phyloP scores from a whole-genome alignment of 2,113 vertebrate species.

The Paracanthobrama guichenoti region DNA sequence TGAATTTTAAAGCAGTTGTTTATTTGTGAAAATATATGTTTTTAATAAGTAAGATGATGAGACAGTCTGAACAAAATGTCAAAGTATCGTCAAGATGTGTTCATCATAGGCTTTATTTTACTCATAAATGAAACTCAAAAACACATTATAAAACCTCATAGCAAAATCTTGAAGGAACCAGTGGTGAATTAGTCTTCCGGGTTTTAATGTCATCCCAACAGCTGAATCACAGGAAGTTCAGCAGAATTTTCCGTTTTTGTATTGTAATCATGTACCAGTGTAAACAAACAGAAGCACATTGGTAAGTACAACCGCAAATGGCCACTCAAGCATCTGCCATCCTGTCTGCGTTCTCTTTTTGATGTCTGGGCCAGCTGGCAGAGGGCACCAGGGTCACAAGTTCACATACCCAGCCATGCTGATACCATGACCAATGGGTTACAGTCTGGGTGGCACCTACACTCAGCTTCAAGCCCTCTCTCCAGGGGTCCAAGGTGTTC shows the following conservation, averaged over 20 bases:
- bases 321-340: slow-evolving; percentile 24
- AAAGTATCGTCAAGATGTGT: too few relatives aligned
- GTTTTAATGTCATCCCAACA: too few relatives aligned
- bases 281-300: slow-evolving; percentile 29
- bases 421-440: not conserved
- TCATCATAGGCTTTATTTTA: too few relatives aligned
- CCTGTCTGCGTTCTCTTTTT: slow-evolving; percentile 6
- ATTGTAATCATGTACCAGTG: slow-evolving; percentile 28
- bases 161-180: too few relatives aligned
- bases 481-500: slow-evolving; percentile 9
- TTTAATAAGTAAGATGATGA: too few relatives aligned
- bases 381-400: slow-evolving; percentile 3
- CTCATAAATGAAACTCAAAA: too few relatives aligned
- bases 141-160: too few relatives aligned
- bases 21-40: too few relatives aligned
- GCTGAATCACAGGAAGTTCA: not conserved
- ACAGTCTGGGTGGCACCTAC: not conserved
- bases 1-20: too few relatives aligned
- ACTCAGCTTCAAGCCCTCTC: not conserved
- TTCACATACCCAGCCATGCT: not conserved
- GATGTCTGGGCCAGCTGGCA: slow-evolving; percentile 20
- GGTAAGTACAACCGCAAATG: slow-evolving; percentile 27
- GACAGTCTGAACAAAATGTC: too few relatives aligned
- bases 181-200: too few relatives aligned
- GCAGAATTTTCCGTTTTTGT: slow-evolving; percentile 8